Evolutionary conservation across 2,113 vertebrate species (phyloP).

Genomic region (Aegotheles bennettii): DNA sequence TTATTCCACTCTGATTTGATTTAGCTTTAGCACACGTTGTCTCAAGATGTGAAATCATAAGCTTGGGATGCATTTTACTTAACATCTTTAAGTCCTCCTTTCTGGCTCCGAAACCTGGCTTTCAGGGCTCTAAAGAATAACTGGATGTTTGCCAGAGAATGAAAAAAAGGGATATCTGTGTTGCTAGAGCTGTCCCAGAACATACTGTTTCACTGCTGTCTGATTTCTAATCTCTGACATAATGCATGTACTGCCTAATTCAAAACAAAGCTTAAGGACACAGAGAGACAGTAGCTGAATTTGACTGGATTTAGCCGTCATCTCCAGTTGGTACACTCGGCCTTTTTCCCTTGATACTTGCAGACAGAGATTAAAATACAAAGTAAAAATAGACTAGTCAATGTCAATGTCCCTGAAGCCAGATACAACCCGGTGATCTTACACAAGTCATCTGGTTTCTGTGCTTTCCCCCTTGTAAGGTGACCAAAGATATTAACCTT

Average conservation of each 20-base stretch:
- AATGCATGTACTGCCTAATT: background rate
- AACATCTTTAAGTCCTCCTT: background rate
- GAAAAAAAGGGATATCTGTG: background rate
- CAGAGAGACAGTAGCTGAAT: background rate
- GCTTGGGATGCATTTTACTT: background rate
- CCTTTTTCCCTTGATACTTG: background rate
- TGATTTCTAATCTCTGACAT: background rate
- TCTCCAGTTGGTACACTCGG: background rate
- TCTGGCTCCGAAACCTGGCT: background rate
- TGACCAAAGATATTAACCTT: background rate
- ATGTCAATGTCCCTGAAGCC: background rate
- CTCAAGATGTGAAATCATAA: background rate
- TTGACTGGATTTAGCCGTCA: background rate
- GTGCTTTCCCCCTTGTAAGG: background rate
- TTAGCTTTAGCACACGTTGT: background rate
- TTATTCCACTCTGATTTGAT: background rate
- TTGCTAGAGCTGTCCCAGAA: background rate
- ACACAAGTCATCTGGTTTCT: background rate
- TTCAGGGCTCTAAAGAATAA: background rate
- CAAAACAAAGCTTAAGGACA: background rate
- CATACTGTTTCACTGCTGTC: background rate
- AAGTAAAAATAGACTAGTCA: background rate
- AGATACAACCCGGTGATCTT: background rate
- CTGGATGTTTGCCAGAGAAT: background rate
- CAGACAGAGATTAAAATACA: background rate